Conservation (phyloP, 30 jellyfish, hydroid and myxozoan genomes). For the Clytia hemisphaerica region DNA sequence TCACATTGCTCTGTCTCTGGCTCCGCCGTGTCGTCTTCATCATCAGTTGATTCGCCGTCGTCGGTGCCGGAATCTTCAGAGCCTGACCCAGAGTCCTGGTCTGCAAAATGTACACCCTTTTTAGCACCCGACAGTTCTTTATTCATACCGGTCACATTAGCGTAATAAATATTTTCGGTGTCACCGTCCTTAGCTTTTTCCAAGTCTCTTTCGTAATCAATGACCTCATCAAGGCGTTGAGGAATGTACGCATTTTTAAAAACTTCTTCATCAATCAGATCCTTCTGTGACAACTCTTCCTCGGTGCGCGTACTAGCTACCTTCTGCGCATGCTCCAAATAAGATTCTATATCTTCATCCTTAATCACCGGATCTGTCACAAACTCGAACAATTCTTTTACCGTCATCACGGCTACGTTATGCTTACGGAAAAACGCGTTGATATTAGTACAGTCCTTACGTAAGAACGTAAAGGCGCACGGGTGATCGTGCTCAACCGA, state of each 20-base stretch:
- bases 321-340: constrained; percentile 61
- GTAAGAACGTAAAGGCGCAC: constrained; percentile 62
- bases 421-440: constrained; percentile 77
- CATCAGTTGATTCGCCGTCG: not conserved
- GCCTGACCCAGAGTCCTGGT: not conserved
- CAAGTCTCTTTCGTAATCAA: constrained; percentile 78
- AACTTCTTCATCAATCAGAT: constrained; percentile 77
- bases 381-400: constrained; percentile 83
- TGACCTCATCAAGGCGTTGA: constrained; percentile 83
- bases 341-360: constrained; percentile 60
- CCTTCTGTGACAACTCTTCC: constrained; percentile 46
- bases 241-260: constrained; percentile 89
- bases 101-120: not conserved
- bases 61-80: constrained; percentile 9
- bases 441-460: constrained; percentile 88
- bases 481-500: constrained; percentile 99
- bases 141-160: constrained; percentile 80
- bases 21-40: constrained; percentile 6
- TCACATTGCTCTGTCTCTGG: not conserved
- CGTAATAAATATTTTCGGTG: constrained; percentile 55
- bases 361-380: constrained; percentile 85
- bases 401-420: constrained; percentile 71
- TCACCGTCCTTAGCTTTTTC: constrained; percentile 54
- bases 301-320: constrained; percentile 39
- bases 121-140: constrained; percentile 80